phyloP scores from a whole-genome alignment of 2,113 vertebrate genomes.

The Esox niger region DNA sequence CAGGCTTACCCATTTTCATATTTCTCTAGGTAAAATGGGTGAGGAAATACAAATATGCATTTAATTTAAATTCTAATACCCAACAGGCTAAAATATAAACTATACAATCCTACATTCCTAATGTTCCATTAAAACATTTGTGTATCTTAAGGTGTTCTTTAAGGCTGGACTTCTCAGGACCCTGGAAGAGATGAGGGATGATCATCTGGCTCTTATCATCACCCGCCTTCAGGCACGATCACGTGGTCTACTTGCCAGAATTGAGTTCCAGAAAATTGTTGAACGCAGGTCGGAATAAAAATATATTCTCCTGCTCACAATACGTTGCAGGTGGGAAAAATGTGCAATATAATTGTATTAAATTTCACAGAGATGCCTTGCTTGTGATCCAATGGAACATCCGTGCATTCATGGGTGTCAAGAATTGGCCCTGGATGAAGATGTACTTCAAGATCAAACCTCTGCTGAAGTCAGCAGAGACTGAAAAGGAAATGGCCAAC shows the following conservation, averaged over 20 bases:
- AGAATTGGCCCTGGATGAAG: slow-evolving; percentile 88
- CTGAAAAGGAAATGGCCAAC: slow-evolving; percentile 81
- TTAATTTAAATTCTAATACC: no score
- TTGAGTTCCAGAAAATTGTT: slow-evolving; percentile 84
- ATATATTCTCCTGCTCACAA: not conserved
- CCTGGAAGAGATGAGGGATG: slow-evolving; percentile 78
- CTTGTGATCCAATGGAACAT: slow-evolving; percentile 82
- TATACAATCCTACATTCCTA: no score
- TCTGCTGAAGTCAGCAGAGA: slow-evolving; percentile 75
- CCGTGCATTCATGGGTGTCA: slow-evolving; percentile 83
- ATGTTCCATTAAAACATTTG: not conserved
- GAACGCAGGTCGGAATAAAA: slow-evolving; percentile 53
- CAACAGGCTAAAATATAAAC: no score
- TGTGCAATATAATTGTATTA: not conserved
- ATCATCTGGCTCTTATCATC: slow-evolving; percentile 82
- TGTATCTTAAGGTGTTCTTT: slow-evolving; percentile 47
- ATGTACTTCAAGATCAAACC: slow-evolving; percentile 87
- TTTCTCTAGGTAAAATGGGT: no score
- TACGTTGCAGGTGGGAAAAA: not conserved
- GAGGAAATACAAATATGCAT: no score
- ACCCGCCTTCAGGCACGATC: slow-evolving; percentile 77
- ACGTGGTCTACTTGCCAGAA: slow-evolving; percentile 80
- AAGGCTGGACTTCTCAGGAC: slow-evolving; percentile 54
- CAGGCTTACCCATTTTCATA: no score
- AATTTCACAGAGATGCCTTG: slow-evolving; percentile 67